phyloP scores from a whole-genome alignment of 2,113 vertebrate genomes.

The Cygnus buccinator region DNA sequence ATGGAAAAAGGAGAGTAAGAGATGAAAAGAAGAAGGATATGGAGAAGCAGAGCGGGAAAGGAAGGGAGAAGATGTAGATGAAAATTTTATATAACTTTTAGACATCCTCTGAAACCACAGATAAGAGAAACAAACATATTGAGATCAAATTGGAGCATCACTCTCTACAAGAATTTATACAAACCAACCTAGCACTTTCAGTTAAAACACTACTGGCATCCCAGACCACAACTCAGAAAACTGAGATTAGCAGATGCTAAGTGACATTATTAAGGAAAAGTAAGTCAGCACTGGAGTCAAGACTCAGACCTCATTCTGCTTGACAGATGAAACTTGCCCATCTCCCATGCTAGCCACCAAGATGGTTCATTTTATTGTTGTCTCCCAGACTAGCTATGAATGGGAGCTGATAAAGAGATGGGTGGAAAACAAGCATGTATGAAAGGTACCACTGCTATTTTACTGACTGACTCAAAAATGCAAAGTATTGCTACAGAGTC shows the following conservation, averaged over 20 bases:
- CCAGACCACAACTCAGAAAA: neutral
- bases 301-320: neutral
- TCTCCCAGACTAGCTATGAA: neutral
- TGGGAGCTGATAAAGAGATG: neutral
- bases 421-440: neutral
- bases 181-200: neutral
- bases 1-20: neutral
- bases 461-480: neutral
- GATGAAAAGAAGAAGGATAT: neutral
- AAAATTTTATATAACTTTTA: neutral
- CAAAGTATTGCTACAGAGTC: neutral
- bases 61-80: neutral
- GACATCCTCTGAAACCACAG: neutral
- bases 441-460: neutral
- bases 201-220: neutral
- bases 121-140: neutral
- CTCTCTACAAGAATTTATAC: neutral
- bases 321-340: neutral
- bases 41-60: neutral
- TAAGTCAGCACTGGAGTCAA: neutral
- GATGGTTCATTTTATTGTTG: neutral
- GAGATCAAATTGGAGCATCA: neutral
- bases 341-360: neutral
- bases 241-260: neutral
- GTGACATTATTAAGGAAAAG: neutral